phyloP scores from a whole-genome alignment of 2,113 vertebrate genomes.

The Oxyruncus cristatus region DNA sequence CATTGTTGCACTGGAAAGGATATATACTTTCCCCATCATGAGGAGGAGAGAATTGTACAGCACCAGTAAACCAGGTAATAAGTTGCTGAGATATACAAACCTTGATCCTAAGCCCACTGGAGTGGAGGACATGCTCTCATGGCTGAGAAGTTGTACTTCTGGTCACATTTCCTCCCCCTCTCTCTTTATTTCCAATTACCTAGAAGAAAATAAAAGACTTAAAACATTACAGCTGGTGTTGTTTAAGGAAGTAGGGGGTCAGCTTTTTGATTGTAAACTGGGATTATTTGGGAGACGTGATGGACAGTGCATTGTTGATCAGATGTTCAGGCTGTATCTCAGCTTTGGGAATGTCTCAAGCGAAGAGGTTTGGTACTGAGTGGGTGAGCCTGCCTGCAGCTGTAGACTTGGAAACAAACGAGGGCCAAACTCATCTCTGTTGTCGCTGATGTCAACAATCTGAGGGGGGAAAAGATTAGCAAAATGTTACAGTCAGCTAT shows the following conservation, averaged over 20 bases:
- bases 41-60: neutral
- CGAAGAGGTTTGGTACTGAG: neutral
- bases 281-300: neutral
- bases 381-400: neutral
- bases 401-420: neutral
- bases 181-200: neutral
- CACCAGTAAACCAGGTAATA: neutral
- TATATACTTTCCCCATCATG: neutral
- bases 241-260: neutral
- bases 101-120: neutral
- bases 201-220: neutral
- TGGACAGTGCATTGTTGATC: neutral
- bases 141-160: neutral
- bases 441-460: neutral
- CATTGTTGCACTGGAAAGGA: neutral
- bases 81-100: neutral
- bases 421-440: neutral
- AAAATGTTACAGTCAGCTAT: neutral
- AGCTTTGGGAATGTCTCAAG: neutral
- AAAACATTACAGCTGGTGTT: neutral
- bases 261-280: neutral
- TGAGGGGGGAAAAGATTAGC: neutral
- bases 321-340: neutral
- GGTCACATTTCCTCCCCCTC: neutral
- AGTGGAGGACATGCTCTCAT: neutral